phyloP scores from a whole-genome alignment of 1,140 invertebrate genomes.

The Calliopsis andreniformis region DNA sequence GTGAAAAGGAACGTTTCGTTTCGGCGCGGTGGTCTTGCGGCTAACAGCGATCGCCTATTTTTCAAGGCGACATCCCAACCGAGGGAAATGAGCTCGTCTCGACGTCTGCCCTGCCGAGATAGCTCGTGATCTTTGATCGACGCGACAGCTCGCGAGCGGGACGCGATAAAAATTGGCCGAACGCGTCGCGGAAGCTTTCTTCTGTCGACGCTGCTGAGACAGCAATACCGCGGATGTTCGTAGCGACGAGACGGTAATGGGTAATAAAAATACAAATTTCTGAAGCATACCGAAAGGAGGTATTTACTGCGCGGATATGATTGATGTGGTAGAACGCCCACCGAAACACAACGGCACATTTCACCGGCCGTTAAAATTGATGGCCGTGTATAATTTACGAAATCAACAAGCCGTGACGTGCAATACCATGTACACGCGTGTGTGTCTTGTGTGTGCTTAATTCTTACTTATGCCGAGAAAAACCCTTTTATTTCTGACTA shows the following conservation, averaged over 20 bases:
- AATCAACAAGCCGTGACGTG: conserved; percentile 79
- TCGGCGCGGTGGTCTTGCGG: conserved; percentile 12
- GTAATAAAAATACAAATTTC: conserved; percentile 73
- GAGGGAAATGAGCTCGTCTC: neutral
- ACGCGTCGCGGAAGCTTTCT: too few relatives aligned
- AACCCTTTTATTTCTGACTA: conserved; percentile 71
- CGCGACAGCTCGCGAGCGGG: neutral
- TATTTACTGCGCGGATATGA: conserved; percentile 74
- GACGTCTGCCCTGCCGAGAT: neutral
- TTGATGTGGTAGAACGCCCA: conserved; percentile 77
- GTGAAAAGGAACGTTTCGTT: conserved; percentile 54
- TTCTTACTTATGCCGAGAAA: conserved; percentile 69
- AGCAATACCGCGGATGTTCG: neutral
- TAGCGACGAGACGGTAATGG: conserved; percentile 65
- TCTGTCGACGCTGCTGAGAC: neutral
- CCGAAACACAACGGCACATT: conserved; percentile 75
- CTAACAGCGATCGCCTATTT: conserved; percentile 34
- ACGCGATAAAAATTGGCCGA: too few relatives aligned
- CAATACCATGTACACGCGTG: conserved; percentile 62
- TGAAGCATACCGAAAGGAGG: conserved; percentile 70
- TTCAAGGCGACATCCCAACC: neutral
- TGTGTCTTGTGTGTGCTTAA: conserved; percentile 66
- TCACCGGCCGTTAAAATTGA: conserved; percentile 76
- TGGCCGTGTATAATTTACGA: conserved; percentile 78
- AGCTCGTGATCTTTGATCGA: neutral